Conservation (phyloP, 2,888 invertebrate species). For the Oligia latruncula region DNA sequence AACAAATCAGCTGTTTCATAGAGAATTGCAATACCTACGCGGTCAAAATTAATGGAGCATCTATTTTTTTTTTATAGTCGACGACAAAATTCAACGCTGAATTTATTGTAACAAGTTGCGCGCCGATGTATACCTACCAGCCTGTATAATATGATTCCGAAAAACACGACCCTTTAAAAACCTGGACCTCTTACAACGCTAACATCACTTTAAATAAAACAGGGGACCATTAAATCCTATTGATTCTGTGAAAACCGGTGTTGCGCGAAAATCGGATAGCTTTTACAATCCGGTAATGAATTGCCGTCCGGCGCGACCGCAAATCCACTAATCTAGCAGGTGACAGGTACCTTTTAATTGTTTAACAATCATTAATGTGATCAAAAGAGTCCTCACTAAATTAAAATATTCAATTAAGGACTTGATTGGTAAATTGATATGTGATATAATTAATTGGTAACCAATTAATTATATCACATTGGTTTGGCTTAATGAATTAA, state of each 20-base stretch:
- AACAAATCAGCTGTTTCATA: too few species aligned
- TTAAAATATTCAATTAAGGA: slow-evolving; percentile 46
- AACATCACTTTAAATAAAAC: slow-evolving; percentile 30
- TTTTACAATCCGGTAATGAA: slow-evolving; percentile 62
- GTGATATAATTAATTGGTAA: slow-evolving; percentile 6
- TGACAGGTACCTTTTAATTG: slow-evolving; percentile 62
- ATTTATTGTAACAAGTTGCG: too few species aligned
- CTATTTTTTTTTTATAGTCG: too few species aligned
- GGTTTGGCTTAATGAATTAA: background rate
- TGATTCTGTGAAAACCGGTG: slow-evolving; percentile 42
- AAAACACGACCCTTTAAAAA: background rate
- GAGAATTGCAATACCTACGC: too few species aligned
- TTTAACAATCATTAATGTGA: slow-evolving; percentile 42
- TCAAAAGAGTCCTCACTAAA: slow-evolving; percentile 42
- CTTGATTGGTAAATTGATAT: slow-evolving; percentile 12
- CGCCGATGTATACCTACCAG: too few species aligned
- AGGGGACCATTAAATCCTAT: slow-evolving; percentile 40
- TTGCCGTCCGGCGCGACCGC: slow-evolving; percentile 61
- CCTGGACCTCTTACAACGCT: background rate
- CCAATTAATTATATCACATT: too few species aligned
- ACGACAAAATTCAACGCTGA: too few species aligned
- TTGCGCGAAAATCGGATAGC: slow-evolving; percentile 65
- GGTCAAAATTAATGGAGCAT: too few species aligned
- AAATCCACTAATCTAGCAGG: slow-evolving; percentile 65
- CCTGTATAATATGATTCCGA: background rate